Conservation (phyloP, 1,140 invertebrate genomes). For the Metaphire vulgaris region DNA sequence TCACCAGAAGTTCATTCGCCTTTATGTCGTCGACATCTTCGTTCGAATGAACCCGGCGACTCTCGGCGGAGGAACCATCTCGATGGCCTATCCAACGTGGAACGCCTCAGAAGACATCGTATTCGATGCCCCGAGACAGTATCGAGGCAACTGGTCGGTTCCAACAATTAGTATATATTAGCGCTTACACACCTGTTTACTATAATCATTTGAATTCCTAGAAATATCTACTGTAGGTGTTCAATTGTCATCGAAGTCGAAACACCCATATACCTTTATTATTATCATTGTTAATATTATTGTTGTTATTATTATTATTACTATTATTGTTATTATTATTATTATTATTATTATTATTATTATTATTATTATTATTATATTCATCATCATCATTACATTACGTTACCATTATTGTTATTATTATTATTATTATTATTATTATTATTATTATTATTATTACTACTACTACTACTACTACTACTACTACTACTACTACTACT, state of each 20-base stretch:
- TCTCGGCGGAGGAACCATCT: neutral
- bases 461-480: neutral
- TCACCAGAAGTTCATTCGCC: constrained; percentile 28
- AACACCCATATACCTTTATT: too few species aligned
- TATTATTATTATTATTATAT: constrained; percentile 4
- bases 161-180: too few species aligned
- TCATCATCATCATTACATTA: too few species aligned
- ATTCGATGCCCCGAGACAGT: too few species aligned
- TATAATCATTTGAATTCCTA: too few species aligned
- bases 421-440: neutral
- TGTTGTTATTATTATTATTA: neutral
- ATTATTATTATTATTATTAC: neutral
- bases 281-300: neutral
- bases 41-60: neutral
- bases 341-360: constrained; percentile 4
- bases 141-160: too few species aligned
- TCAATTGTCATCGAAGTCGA: too few species aligned
- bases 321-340: neutral
- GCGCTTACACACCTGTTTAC: too few species aligned
- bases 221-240: too few species aligned
- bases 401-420: neutral
- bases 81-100: constrained; percentile 12
- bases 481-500: neutral
- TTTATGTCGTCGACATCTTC: constrained; percentile 28
- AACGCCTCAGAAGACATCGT: too few species aligned